Evolutionary conservation across 1,140 invertebrate species (phyloP).

Genomic region (Melitaea cinxia): DNA sequence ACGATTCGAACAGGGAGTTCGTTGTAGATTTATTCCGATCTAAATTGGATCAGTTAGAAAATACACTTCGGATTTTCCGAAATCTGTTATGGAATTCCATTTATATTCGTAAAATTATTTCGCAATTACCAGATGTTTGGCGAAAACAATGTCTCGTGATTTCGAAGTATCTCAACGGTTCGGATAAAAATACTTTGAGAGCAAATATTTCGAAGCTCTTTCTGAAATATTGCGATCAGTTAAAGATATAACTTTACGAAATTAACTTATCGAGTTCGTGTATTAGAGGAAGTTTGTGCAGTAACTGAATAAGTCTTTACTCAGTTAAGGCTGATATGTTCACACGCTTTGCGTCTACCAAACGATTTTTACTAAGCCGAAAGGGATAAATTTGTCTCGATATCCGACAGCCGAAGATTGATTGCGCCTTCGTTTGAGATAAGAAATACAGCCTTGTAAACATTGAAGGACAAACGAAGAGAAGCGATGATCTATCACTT

Average conservation of each 20-base stretch:
- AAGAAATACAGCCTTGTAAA: slow-evolving; percentile 13
- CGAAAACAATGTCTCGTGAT: background rate
- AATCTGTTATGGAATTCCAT: background rate
- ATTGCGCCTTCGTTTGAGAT: slow-evolving; percentile 12
- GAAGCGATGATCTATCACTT: background rate
- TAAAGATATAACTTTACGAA: slow-evolving; percentile 22
- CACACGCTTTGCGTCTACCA: slow-evolving; percentile 15
- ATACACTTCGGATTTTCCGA: background rate
- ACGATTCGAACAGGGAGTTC: slow-evolving; percentile 12
- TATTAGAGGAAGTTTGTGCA: slow-evolving; percentile 19
- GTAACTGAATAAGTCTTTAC: slow-evolving; percentile 4
- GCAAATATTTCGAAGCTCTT: slow-evolving; percentile 15
- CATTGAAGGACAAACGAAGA: slow-evolving; percentile 7
- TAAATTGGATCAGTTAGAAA: background rate
- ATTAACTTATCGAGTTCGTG: slow-evolving; percentile 25
- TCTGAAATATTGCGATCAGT: slow-evolving; percentile 15
- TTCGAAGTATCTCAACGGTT: slow-evolving; percentile 5
- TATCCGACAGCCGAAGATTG: slow-evolving; percentile 27
- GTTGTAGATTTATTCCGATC: slow-evolving; percentile 1
- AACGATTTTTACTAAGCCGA: slow-evolving; percentile 32
- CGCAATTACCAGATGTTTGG: background rate
- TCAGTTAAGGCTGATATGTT: slow-evolving; percentile 10
- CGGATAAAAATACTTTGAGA: slow-evolving; percentile 28
- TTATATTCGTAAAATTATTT: background rate
- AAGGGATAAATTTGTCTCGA: slow-evolving; percentile 26